Evolutionary conservation across 2,888 invertebrate genomes (phyloP), one percentile per base, ranked within the genome.

Genomic region (Galerucella calmariensis): DNA sequence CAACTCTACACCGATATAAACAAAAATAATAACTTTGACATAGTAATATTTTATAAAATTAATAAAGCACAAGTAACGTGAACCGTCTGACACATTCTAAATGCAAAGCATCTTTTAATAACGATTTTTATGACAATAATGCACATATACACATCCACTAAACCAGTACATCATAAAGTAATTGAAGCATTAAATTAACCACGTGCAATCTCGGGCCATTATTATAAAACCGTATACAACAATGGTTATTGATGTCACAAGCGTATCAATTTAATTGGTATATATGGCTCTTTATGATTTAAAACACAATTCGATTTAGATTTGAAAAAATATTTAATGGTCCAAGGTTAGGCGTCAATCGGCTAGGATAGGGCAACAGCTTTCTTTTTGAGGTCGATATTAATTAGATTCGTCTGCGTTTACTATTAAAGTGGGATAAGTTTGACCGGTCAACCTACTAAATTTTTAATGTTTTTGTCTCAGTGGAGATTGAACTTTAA

Each of bases 231-330:
- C 68, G 69, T 61, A 56, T 20, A 48, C 61, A 69, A 65, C 63
- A 65, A 61, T 69, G 61, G 69, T 59, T 68, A 68, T 68, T 69
- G 61, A 65, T 65, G 63, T 65, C 63, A 46, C 46, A 46, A 65
- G 46, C 63, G 12, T 46, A 65, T 65, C 48, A 65, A 46, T 65
- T 46, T 65, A 65, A 65, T 65, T 65, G 63, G 46, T 65, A 65
- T 65, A 65, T 46, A 65, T 65, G 16, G 63, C 16, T 20, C 44
- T 59, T 59, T 35, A 41, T 41, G 62, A 62, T 62, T 62, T 62
- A 62, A 62, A 62, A 62, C 44, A 27, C 41, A 46, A 44, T 65
- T 65, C 12, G n/a, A 44, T 61, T 20, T 20, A n/a, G 53, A 67
- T 67, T 53, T 20, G 53, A 53, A 67, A 16, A n/a, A 16, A 53